Base-by-base conservation (phyloP, 2,113 vertebrate genomes). In the Nicator chloris region DNA sequence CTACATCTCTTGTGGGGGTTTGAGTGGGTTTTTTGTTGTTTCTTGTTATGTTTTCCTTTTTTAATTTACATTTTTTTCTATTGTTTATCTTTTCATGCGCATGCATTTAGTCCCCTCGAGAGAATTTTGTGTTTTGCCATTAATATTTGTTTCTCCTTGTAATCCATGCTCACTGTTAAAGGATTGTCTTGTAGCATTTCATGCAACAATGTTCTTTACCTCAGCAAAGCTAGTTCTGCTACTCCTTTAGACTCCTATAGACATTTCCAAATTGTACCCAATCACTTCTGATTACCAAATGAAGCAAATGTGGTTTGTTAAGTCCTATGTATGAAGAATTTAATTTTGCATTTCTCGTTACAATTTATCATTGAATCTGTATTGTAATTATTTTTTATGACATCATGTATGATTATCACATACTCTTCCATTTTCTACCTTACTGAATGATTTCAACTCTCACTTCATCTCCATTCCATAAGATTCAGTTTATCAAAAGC, bases 11-110 rank as follows among this genome's bases (percentile, higher is more conserved):
- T 64, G 4, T 33, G 27, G 21, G 1, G 2, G 24, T 57, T 59
- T 24, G 11, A 35, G 4, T 1, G 4, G 4, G 1, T 10, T 66
- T 69, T 51, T 45, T 59, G 13, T 26, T 33, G 4, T 49, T 47
- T 26, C 6, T 37, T 7, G 0, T 9, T 47, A 16, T 59, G 9
- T 0, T 47, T 44, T 60, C 4, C 4, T 5, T 65, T 69, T 42
- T 56, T 18, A 8, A n/a, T 61, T 91, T 57, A 15, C 4, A 21
- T 72, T 68, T 2, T 20, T 86, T 66, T 45, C n/a, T 37, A n/a
- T 35, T 33, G 19, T 37, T 82, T 82, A 10, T 61, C 13, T 82
- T 82, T 75, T 63, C 57, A 71, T 2, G 28, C 82, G 20, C 3
- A 60, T 33, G 4, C 6, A 45, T 85, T 82, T 85, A 71, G 12